Base-by-base conservation (phyloP, 1,140 invertebrate genomes). In the Drosophila subpulchrella region DNA sequence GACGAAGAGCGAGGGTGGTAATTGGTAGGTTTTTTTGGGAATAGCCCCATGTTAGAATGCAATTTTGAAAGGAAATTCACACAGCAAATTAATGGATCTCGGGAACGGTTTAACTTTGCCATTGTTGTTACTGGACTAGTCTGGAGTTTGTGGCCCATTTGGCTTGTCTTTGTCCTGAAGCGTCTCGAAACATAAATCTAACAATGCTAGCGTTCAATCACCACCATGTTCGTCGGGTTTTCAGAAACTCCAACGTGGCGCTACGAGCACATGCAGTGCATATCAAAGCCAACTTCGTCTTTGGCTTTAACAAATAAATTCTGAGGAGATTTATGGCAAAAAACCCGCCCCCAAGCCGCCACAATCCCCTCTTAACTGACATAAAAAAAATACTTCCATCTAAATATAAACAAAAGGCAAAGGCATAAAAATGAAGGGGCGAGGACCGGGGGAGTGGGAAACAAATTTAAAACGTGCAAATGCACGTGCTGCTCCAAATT, bases 401-500 rank as follows among this genome's bases (percentile, higher is more conserved):
- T 88, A 86, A 88, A 86, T 86, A 88, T 79, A 86, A 86, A 83
- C 71, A 86, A 85, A 84, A 50, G 73, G 44, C 66, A 32, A 53
- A 50, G 48, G 42, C 72, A 81, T 65, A 63, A 34, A 34, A 80
- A 67, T 38, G 65, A 55, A 51, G 47, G 32, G 20, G 38, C 11
- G 12, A n/a, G 36, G n/a, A 10, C 32, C 41, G 11, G 32, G 53
- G 38, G 27, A 51, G 54, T 39, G 42, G 55, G 38, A 50, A 67
- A 71, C 67, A 62, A 76, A 73, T 71, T 75, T 47, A 53, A 86
- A 86, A 88, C 84, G 83, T 88, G 84, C 84, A 88, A 88, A 89
- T 88, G 84, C 83, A 88, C 83, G 83, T 89, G 83, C 83, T 88
- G 83, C 79, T 86, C 83, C 79, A 89, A 83, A 88, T 86, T 79